A percentile compares a stretch with the other conserved stretches of the same genome.
Evolutionary conservation across 2,888 invertebrate genomes (phyloP).

Genomic region (Drosophila kambysellisi): DNA sequence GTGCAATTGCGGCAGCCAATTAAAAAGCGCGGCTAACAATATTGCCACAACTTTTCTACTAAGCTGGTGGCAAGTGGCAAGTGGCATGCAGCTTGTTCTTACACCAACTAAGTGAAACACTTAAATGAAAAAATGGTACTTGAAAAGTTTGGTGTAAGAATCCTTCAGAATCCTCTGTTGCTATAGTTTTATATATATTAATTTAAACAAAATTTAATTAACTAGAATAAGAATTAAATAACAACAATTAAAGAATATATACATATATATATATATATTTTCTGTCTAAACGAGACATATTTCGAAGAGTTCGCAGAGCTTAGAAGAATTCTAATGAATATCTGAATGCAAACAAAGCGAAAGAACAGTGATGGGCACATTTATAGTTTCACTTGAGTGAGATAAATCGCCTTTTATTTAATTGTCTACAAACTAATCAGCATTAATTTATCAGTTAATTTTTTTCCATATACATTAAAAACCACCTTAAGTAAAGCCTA

Average conservation of each 20-base stretch:
- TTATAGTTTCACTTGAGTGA: neutral
- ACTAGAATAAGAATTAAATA: neutral
- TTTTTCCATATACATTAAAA: too few relatives aligned
- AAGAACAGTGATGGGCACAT: neutral
- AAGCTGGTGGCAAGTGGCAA: constrained; percentile 6
- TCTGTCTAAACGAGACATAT: neutral
- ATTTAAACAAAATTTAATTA: neutral
- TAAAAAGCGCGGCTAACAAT: constrained; percentile 36
- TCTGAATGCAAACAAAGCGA: neutral
- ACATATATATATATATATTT: neutral
- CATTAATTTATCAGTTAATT: too few relatives aligned
- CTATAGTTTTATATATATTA: neutral
- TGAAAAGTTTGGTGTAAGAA: neutral
- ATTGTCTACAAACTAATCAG: neutral
- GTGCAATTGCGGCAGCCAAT: constrained; percentile 48
- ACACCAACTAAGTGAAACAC: neutral
- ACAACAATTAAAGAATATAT: neutral
- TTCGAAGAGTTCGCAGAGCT: neutral
- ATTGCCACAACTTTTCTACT: constrained; percentile 32
- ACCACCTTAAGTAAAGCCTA: too few relatives aligned
- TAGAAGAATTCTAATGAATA: neutral
- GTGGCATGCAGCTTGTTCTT: neutral
- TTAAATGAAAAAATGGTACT: neutral
- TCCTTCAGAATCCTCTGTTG: neutral
- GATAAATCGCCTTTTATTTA: neutral